Evolutionary conservation across 2,797 vertebrate genomes (phyloP), one percentile per base, ranked within the genome.

Genomic region (Poeciliopsis gracilis): DNA sequence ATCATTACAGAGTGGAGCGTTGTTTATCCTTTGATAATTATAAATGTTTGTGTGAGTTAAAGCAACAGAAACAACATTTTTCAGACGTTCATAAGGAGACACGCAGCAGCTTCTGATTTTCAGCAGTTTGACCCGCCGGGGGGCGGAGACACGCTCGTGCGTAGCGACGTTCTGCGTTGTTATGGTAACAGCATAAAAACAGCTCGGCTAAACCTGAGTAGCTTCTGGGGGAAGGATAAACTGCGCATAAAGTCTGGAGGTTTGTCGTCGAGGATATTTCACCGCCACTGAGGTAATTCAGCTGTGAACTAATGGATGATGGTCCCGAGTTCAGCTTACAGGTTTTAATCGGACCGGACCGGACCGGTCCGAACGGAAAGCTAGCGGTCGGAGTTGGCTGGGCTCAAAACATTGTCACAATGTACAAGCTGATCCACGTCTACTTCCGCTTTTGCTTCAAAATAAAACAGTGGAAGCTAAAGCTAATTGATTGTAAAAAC

Each of bases 161-260:
- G 82, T 77, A 80, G 25, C 55, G 38, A 75, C 67, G 84, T 55
- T 16, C 77, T 0, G 9, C 6, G 92, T 93, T 89, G 75, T 90
- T 86, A 88, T 90, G 80, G 92, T 74, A 90, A 93, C 91, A 81
- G n/a, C 30, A 77, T 69, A 87, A 83, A 53, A 87, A 78, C 84
- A 76, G 79, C 79, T 84, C 36, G 76, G 63, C 63, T 55, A n/a
- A 55, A 25, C 47, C 7, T 9, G 45, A 4, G 45, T 15, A 66
- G 74, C 18, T 20, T n/a, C 9, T 25, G 78, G 8, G 20, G 23
- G 66, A 23, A 61, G 72, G 59, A 10, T 67, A 36, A 89, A 78
- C 73, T 25, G 69, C 25, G 16, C 10, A n/a, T 43, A 12, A 75
- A 84, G 63, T 71, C 23, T 0, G 33, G 18, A 66, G n/a, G 18